These are phyloP conservation scores for Sanderia malayensis DNA, from an alignment of 30 jellyfish, hydroid and myxozoan genomes.

Conservation along the genomic window DNA sequence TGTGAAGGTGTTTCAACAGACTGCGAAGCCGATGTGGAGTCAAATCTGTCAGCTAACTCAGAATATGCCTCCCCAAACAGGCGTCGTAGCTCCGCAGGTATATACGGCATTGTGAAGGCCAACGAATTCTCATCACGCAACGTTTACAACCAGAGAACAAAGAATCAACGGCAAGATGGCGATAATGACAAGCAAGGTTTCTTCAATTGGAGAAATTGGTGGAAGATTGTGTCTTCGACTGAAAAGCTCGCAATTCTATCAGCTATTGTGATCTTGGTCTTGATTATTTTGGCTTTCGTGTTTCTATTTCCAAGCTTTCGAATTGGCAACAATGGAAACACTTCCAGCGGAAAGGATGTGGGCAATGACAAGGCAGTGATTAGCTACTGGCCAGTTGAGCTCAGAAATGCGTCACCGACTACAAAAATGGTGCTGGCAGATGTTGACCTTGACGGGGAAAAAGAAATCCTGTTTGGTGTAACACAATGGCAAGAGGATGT, in stretches of 20 bases:
- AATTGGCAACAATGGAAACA: constrained; percentile 18
- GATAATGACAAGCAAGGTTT: background rate
- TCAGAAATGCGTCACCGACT: constrained; percentile 5
- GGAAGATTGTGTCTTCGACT: constrained; percentile 14
- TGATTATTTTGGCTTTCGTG: constrained; percentile 21
- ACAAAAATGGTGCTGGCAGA: constrained; percentile 33
- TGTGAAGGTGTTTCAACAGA: constrained; percentile 72
- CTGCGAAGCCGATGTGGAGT: constrained; percentile 76
- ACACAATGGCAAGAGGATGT: constrained; percentile 14
- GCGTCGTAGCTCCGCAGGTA: constrained; percentile 50
- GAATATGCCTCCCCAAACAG: constrained; percentile 51
- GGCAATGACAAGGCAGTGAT: too few relatives aligned
- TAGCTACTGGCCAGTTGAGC: constrained; percentile 56
- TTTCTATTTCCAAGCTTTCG: constrained; percentile 26
- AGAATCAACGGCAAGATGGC: background rate
- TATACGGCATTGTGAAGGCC: constrained; percentile 57
- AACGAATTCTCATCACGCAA: too few relatives aligned
- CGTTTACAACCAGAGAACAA: background rate
- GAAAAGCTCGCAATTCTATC: constrained; percentile 16
- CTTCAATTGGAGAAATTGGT: too few relatives aligned
- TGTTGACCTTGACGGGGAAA: constrained; percentile 22
- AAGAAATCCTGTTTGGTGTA: constrained; percentile 18
- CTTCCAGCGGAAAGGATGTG: too few relatives aligned
- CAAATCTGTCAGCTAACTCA: constrained; percentile 60
- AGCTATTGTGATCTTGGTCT: background rate